Evolutionary conservation across 1,140 invertebrate species (phyloP).

Genomic region (Ditylenchus dipsaci): DNA sequence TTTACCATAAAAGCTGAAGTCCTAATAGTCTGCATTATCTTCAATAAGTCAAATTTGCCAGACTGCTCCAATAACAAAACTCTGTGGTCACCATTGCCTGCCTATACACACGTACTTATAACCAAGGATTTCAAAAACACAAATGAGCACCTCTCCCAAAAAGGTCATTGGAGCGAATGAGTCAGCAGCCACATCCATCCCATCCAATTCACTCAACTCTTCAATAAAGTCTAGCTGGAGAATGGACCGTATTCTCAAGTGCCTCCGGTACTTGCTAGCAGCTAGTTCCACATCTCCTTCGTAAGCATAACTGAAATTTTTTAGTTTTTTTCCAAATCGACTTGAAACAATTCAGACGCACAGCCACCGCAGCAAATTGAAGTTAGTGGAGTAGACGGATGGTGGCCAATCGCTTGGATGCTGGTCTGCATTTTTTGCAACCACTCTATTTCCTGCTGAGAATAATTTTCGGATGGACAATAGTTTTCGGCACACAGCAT

Average conservation of each 20-base stretch:
- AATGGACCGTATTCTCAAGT: constrained; percentile 32
- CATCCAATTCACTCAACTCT: constrained; percentile 7
- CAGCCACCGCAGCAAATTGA: background rate
- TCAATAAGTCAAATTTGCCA: constrained; percentile 33
- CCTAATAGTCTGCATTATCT: constrained; percentile 36
- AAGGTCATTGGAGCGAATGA: constrained; percentile 34
- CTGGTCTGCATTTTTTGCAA: background rate
- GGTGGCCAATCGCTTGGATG: background rate
- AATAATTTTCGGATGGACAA: background rate
- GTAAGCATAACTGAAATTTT: background rate
- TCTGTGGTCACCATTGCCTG: constrained; percentile 5
- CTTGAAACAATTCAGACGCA: background rate
- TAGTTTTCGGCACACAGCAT: background rate
- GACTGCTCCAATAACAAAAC: constrained; percentile 35
- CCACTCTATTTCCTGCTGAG: background rate
- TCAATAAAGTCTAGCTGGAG: constrained; percentile 33
- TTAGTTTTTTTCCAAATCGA: too few species aligned
- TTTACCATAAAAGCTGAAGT: constrained; percentile 31
- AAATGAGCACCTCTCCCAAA: constrained; percentile 26
- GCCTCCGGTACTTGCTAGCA: constrained; percentile 9
- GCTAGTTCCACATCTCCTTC: background rate
- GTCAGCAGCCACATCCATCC: constrained; percentile 38
- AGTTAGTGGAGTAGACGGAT: background rate
- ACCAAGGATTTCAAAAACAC: background rate
- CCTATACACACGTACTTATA: background rate